Conservation (phyloP, 2,888 invertebrate genomes). For the Reticulitermes lucifugus region DNA sequence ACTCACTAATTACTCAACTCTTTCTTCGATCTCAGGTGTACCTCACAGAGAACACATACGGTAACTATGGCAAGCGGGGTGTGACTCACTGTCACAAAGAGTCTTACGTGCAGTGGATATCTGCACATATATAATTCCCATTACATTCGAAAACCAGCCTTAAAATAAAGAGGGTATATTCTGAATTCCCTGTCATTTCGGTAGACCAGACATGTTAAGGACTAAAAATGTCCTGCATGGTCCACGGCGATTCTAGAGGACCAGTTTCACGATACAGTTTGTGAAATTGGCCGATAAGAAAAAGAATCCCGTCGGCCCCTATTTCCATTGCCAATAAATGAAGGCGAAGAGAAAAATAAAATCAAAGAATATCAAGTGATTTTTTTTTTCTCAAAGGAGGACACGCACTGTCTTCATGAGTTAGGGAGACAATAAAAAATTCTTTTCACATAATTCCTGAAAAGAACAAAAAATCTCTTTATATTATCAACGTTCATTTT, state of each 20-base stretch:
- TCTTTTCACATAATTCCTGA: neutral
- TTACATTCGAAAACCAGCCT: too few species aligned
- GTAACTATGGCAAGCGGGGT: too few species aligned
- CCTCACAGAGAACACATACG: too few species aligned
- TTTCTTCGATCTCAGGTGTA: too few species aligned
- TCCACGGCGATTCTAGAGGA: neutral
- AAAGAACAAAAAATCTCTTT: conserved; percentile 7
- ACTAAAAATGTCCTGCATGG: neutral
- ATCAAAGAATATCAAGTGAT: neutral
- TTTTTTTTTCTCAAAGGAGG: neutral
- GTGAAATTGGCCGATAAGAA: neutral
- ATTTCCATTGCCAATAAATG: neutral
- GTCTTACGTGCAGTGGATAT: too few species aligned
- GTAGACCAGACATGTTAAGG: too few species aligned
- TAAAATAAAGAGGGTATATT: too few species aligned
- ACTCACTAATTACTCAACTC: too few species aligned
- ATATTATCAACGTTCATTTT: conserved; percentile 5
- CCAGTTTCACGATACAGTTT: neutral
- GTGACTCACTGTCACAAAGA: too few species aligned
- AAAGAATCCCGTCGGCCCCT: neutral
- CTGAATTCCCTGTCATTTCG: too few species aligned
- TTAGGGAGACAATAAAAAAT: neutral
- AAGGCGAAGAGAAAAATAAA: neutral
- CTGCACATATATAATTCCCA: too few species aligned
- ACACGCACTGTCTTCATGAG: neutral